Base-by-base conservation (phyloP, 2,113 vertebrate species). In the Myotis davidii region DNA sequence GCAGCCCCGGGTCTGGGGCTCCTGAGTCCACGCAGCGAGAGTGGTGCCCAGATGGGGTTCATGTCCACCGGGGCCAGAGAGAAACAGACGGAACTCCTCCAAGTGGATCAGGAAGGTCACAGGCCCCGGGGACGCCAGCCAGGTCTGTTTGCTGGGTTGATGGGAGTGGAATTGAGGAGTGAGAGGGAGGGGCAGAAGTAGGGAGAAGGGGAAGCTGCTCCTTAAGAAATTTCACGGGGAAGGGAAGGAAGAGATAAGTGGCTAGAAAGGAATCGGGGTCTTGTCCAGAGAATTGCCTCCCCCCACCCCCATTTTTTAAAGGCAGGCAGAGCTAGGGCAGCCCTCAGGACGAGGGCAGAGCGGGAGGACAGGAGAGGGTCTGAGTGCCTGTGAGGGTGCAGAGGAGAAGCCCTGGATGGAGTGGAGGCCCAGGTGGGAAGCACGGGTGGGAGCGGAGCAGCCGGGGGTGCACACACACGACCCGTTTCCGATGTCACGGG, bases 391-490 rank as follows among this genome's bases (percentile, higher is more conserved):
- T 29, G 25, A 10, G 11, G 42, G 48, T 16, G 20, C 52, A 17
- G 3, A 56, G 27, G n/a, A 20, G 34, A 23, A 37, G 13, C 32
- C 37, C 42, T 45, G 6, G 7, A 17, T 18, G 9, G 72, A 17
- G 17, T 5, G 2, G 48, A 39, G 12, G 34, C 1, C 1, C 3
- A 25, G 27, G 1, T 14, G 1, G 6, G 17, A n/a, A 18, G 23
- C 16, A 17, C 3, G 54, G 39, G 4, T 14, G 82, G 39, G 17
- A 16, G 17, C 18, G 0, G 45, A 5, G 34, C 13, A 2, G 9
- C 3, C 4, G 23, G 39, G 23, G 5, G 6, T 32, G 10, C 13
- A 18, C 27, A 42, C 23, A 50, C 39, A 21, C 42, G 45, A 1
- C 1, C 56, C 37, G 27, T 32, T 52, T 27, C 48, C 3, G 4